A percentile compares a stretch with the other conserved stretches of the same genome.
Conservation (phyloP, 2,113 vertebrate species). For the Dicaeum eximium region DNA sequence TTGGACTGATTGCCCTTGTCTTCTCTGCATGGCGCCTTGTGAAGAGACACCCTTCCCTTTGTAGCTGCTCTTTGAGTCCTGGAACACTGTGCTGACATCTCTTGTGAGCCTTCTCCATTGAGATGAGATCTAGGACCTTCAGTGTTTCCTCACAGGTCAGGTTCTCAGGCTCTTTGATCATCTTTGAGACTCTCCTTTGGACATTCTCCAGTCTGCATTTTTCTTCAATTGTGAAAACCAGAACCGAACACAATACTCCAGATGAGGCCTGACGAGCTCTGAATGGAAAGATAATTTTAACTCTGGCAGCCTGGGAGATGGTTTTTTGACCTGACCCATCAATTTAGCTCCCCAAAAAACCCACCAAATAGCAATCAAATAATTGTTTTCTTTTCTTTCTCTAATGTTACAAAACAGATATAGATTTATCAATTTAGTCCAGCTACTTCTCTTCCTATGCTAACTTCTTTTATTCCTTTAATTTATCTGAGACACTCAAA, state of each 20-base stretch:
- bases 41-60: not conserved
- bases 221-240: not conserved
- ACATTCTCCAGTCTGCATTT: not conserved
- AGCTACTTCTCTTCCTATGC: not conserved
- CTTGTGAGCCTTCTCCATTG: not conserved
- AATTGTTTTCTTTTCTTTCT: not conserved
- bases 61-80: not conserved
- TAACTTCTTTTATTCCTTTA: not conserved
- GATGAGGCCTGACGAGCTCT: not conserved
- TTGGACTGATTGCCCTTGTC: not conserved
- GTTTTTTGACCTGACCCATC: not conserved
- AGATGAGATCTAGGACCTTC: not conserved
- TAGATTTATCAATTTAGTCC: not conserved
- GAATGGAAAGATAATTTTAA: not conserved
- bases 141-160: not conserved
- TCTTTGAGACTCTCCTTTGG: not conserved
- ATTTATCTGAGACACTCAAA: not conserved
- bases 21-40: not conserved
- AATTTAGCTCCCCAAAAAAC: not conserved
- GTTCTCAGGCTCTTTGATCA: not conserved
- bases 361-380: not conserved
- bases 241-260: not conserved
- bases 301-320: not conserved
- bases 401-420: not conserved
- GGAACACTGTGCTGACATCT: accelerated